Evolutionary conservation across 2,113 vertebrate species (phyloP), one percentile per base, ranked within the genome.

Genomic region (Harpagus bidentatus): DNA sequence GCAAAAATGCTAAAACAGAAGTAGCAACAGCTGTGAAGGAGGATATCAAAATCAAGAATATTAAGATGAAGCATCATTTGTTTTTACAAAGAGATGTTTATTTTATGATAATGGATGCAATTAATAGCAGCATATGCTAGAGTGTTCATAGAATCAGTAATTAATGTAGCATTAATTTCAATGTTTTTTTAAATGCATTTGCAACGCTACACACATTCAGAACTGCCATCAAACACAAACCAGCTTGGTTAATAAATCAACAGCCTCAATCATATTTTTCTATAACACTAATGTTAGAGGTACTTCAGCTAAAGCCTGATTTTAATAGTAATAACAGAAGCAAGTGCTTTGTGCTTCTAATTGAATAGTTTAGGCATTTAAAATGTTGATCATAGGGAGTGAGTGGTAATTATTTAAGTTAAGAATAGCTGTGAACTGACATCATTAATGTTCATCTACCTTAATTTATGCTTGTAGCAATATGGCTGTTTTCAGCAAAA

Each of bases 21-120:
- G 93, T 42, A 92, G 86, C 58, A 95, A 92, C 98, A 98, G 97
- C 98, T 98, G 98, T 29, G 79, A 83, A 97, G 94, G 90, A 98
- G 77, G 56, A 83, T 61, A 80, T 91, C 85, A 92, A 78, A 90
- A 97, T 95, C 84, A 83, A 88, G 78, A 97, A 83, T 96, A 98
- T 97, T 96, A 97, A 97, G 96, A 97, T 40, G 84, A 96, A 97
- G 53, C 71, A 93, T 96, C 88, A 93, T 97, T 98, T 98, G 96
- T 97, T 98, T 98, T 97, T 97, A 96, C 97, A 98, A 98, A 97
- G 93, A 96, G 80, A 97, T 97, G 96, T 98, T 98, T 98, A 97
- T 97, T 98, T 98, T 98, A 89, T 97, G 95, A 96, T 98, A 98
- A 98, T 97, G 81, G 82, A 61, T 95, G 95, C 92, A 97, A 98